Evolutionary conservation across 2,113 vertebrate species (phyloP).

Genomic region (Heterocephalus glaber): DNA sequence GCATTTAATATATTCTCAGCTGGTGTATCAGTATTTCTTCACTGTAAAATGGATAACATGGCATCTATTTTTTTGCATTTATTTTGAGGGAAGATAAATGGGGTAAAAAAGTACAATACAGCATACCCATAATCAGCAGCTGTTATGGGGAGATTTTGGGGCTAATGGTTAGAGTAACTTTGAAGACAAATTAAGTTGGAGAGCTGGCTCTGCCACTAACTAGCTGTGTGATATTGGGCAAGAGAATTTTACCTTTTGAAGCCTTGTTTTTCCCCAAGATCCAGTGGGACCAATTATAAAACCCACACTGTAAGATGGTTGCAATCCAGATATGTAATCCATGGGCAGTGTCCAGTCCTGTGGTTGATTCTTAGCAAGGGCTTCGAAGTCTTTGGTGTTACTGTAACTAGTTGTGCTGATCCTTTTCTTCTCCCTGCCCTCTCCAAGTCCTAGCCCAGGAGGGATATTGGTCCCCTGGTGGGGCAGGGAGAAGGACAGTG

Average conservation of each 20-base stretch:
- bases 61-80: neutral
- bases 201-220: neutral
- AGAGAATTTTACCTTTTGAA: neutral
- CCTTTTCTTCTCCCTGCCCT: neutral
- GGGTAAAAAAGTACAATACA: neutral
- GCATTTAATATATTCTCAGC: neutral
- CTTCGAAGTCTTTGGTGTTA: neutral
- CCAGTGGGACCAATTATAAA: neutral
- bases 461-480: neutral
- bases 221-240: neutral
- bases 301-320: neutral
- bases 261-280: neutral
- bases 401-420: rapidly evolving
- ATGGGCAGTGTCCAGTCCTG: neutral
- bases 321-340: neutral
- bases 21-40: neutral
- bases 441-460: neutral
- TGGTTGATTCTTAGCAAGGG: neutral
- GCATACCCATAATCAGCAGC: neutral
- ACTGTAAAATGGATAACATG: neutral
- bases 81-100: neutral
- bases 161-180: neutral
- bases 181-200: neutral
- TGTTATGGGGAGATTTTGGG: neutral
- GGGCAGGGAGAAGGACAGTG: neutral